Evolutionary conservation across 2,113 vertebrate species (phyloP).

Genomic region (Vimba vimba): DNA sequence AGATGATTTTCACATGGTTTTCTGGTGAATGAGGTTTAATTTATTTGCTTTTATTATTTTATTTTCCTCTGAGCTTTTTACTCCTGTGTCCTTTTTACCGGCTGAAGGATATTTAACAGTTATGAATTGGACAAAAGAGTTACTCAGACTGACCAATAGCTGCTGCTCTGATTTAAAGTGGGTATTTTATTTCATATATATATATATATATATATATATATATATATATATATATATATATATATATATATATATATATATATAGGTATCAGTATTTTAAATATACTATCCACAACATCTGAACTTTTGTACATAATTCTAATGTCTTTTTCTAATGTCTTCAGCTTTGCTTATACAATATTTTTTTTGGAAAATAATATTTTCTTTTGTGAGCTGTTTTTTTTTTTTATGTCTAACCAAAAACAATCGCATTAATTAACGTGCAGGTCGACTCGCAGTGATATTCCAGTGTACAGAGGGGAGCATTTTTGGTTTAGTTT

Average conservation of each 20-base stretch:
- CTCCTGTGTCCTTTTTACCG: conserved; percentile 71
- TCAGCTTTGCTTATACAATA: conserved; percentile 45
- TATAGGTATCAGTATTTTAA: conserved; percentile 67
- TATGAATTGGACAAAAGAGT: conserved; percentile 77
- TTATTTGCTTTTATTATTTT: conserved; percentile 73
- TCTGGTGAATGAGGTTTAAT: conserved; percentile 75
- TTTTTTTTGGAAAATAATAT: background rate
- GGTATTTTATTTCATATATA: conserved; percentile 61
- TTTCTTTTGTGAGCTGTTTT: conserved; percentile 39
- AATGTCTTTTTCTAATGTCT: conserved; percentile 50
- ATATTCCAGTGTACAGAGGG: background rate
- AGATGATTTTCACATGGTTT: conserved; percentile 66
- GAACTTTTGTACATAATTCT: conserved; percentile 54
- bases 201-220: conserved; percentile 52
- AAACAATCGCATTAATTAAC: background rate
- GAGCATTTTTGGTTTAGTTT: conserved; percentile 1
- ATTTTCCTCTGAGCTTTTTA: conserved; percentile 62
- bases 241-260: conserved; percentile 60
- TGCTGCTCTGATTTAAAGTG: conserved; percentile 88
- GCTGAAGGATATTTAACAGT: conserved; percentile 86
- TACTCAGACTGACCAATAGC: conserved; percentile 94
- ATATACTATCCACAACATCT: conserved; percentile 56
- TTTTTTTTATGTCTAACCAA: conserved; percentile 27
- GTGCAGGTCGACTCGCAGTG: background rate
- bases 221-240: conserved; percentile 65